These are phyloP conservation scores for Apoda limacodes DNA, from an alignment of 2,888 invertebrate genomes.

Conservation along the genomic window DNA sequence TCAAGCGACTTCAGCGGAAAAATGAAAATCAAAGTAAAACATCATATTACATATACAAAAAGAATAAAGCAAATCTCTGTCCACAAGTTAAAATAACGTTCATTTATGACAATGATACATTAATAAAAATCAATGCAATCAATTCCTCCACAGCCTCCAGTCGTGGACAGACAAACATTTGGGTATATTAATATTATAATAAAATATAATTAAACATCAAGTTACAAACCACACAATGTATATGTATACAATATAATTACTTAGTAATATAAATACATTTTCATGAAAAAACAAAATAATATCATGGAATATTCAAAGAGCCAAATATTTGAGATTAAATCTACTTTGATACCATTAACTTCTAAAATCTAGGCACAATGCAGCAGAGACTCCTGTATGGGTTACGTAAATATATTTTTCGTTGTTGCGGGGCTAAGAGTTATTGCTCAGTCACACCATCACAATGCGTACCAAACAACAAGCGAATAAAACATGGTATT, in stretches of 20 bases:
- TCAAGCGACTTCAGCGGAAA: slow-evolving; percentile 51
- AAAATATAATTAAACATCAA: slow-evolving; percentile 66
- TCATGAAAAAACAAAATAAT: slow-evolving; percentile 68
- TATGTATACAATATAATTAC: slow-evolving; percentile 66
- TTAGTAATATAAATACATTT: slow-evolving; percentile 70
- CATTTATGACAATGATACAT: slow-evolving; percentile 27
- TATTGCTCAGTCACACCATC: slow-evolving; percentile 48
- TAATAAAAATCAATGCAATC: slow-evolving; percentile 34
- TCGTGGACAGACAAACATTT: slow-evolving; percentile 54
- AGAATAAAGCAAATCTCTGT: slow-evolving; percentile 37
- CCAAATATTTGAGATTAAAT: slow-evolving; percentile 69
- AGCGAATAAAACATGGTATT: too few species aligned
- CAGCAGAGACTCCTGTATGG: slow-evolving; percentile 70
- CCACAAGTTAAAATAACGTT: slow-evolving; percentile 33
- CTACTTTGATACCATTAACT: slow-evolving; percentile 69
- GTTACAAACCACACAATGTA: slow-evolving; percentile 69
- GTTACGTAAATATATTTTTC: slow-evolving; percentile 66
- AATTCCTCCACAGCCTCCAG: slow-evolving; percentile 38
- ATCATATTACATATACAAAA: slow-evolving; percentile 59
- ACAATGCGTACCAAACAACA: too few species aligned
- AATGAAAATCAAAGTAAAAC: slow-evolving; percentile 63
- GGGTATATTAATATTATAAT: slow-evolving; percentile 63
- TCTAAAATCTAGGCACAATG: slow-evolving; percentile 72
- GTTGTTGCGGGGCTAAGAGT: slow-evolving; percentile 69
- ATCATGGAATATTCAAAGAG: slow-evolving; percentile 71